Base-by-base conservation (phyloP, 2,797 vertebrate species). In the Picus viridis region DNA sequence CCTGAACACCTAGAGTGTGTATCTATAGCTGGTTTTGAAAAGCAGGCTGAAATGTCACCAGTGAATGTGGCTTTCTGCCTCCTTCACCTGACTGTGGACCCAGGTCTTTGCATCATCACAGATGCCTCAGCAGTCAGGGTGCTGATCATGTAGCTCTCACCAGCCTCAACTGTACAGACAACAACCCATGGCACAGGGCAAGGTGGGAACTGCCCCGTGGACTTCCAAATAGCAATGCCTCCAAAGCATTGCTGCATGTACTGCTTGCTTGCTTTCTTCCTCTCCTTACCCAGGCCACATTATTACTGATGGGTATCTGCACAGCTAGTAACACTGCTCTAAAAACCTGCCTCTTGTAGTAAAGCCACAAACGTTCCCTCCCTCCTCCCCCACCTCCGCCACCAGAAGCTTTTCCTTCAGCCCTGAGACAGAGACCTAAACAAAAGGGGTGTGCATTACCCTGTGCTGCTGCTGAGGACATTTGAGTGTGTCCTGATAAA, bases 251-350 rank as follows among this genome's bases (percentile, higher is more conserved):
- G 16, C 39, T 89, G 89, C 83, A 41, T 16, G 80, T 74, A 39
- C 85, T 81, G 68, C 85, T 86, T 82, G 19, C 86, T 93, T 93
- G 84, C 83, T 88, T 75, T 79, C 83, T 78, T 87, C 51, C 72
- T 79, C 92, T 92, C 73, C 39, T 89, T 73, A 68, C 64, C 47
- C 80, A 39, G 79, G 83, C 93, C 87, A 18, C 83, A 32, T 56
- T 79, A 89, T 94, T 86, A 91, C 87, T 45, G 90, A 93, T 95
- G 90, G 1, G 5, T 89, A 93, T 95, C 96, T 96, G 58, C 89
- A 41, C 45, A 18, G 63, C 36, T 23, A 36, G 84, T 43, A 82
- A n/a, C 92, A 58, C 80, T 26, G 80, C 86, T 84, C 90, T 87
- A 93, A 87, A 92, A 96, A 92, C 89, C 29, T n/a, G 92, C 1